phyloP scores from a whole-genome alignment of 2,888 invertebrate species.

The Laothoe populi region DNA sequence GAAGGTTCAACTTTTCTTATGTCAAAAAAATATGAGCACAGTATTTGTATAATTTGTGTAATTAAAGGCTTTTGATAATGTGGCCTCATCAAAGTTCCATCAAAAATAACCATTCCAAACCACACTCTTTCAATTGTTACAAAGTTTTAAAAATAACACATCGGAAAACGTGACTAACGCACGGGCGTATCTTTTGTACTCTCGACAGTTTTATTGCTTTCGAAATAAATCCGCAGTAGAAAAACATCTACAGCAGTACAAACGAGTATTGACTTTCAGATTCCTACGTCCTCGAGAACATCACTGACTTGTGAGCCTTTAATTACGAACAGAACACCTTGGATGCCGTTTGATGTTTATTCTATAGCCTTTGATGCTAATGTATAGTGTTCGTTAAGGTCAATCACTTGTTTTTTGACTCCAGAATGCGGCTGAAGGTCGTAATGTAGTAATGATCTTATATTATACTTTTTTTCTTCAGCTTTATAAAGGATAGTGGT shows the following conservation, averaged over 20 bases:
- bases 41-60: too few species aligned
- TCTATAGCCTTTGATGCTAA: conserved; percentile 19
- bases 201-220: conserved; percentile 18
- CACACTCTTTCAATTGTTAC: background rate
- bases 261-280: conserved; percentile 26
- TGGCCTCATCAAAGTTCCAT: background rate
- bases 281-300: conserved; percentile 24
- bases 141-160: conserved; percentile 8
- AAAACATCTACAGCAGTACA: background rate
- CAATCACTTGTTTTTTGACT: background rate
- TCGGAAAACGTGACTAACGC: conserved; percentile 8
- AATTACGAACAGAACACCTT: conserved; percentile 42
- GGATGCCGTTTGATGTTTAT: conserved; percentile 48
- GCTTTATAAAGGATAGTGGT: too few species aligned
- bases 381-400: conserved; percentile 2
- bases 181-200: conserved; percentile 18
- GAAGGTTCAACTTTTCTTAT: background rate
- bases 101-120: background rate
- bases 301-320: conserved; percentile 32
- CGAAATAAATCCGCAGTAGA: conserved; percentile 4
- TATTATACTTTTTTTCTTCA: background rate
- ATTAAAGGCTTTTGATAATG: background rate
- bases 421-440: background rate
- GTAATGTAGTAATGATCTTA: background rate
- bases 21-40: too few species aligned